Evolutionary conservation across 2,113 vertebrate species (phyloP).

Genomic region (Ceuthmochares aereus): DNA sequence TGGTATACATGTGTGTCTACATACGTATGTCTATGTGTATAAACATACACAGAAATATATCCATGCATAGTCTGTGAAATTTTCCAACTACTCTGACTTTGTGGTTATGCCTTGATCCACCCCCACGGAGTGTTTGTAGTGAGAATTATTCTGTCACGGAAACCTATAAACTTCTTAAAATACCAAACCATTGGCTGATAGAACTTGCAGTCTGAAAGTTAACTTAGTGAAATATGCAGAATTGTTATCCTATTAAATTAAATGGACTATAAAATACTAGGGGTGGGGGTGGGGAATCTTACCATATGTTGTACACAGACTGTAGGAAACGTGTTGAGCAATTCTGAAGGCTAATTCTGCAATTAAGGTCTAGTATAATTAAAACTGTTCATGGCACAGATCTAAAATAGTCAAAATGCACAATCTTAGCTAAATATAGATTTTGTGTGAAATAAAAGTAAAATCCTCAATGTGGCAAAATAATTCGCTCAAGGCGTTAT

Average conservation of each 20-base stretch:
- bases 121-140: neutral
- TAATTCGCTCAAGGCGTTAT: neutral
- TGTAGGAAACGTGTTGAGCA: neutral
- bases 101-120: neutral
- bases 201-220: neutral
- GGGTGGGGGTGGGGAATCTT: neutral
- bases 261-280: neutral
- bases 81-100: fast-evolving
- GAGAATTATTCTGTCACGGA: neutral
- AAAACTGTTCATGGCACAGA: neutral
- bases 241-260: neutral
- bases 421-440: neutral
- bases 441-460: neutral
- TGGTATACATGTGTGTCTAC: fast-evolving
- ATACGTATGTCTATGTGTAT: fast-evolving
- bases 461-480: neutral
- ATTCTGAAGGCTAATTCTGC: neutral
- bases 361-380: neutral
- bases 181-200: neutral
- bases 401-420: neutral
- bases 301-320: neutral
- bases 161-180: neutral
- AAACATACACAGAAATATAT: neutral
- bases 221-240: neutral
- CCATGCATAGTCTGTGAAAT: neutral